Conservation (phyloP, 2,113 vertebrate species). For the Machaerirhynchus nigripectus region DNA sequence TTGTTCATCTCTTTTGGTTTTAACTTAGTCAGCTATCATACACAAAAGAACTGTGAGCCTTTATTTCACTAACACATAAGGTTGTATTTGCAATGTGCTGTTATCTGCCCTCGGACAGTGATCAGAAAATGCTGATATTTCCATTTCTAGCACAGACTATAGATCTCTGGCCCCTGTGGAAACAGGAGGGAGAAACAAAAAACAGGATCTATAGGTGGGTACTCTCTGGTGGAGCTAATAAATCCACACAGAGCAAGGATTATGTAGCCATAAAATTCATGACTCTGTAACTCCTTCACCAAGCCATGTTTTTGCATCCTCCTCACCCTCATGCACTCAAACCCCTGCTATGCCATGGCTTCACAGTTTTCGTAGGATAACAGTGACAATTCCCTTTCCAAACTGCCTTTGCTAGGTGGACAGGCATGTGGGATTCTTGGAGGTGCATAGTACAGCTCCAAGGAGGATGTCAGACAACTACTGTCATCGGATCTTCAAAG, state of each 20-base stretch:
- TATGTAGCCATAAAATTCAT: neutral
- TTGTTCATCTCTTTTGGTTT: neutral
- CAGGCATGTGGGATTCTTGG: neutral
- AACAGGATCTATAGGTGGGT: neutral
- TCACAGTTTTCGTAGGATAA: neutral
- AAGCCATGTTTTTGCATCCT: rapidly evolving
- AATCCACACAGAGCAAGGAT: neutral
- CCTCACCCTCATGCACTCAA: neutral
- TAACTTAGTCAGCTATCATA: neutral
- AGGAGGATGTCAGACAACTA: neutral
- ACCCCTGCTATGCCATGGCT: neutral
- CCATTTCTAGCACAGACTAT: neutral
- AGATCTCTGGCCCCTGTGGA: neutral
- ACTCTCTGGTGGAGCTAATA: neutral
- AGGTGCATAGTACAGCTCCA: neutral
- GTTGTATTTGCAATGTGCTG: neutral
- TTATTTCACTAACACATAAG: neutral
- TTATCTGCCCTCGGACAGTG: neutral
- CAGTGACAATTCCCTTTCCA: neutral
- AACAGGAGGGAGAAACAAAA: neutral
- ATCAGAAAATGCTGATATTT: neutral
- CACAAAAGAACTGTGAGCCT: neutral
- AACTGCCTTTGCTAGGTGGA: neutral
- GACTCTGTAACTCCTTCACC: neutral
- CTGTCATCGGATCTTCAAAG: rapidly evolving